A percentile compares a stretch with the other conserved stretches of the same genome.
phyloP scores from a whole-genome alignment of 2,113 vertebrate species.

The Cryptoleucopteryx plumbea region DNA sequence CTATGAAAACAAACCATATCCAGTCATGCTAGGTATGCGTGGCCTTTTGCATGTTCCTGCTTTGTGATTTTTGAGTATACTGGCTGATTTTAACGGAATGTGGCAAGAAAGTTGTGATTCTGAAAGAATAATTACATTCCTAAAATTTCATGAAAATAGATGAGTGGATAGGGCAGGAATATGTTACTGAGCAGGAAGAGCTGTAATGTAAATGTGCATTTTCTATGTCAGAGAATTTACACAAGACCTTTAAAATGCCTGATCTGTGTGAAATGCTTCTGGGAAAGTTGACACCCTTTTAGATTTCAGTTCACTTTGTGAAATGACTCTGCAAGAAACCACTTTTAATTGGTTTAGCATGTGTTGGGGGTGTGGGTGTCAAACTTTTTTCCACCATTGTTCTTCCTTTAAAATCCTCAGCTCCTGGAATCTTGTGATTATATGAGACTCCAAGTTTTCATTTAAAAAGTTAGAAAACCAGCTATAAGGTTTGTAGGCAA shows the following conservation, averaged over 20 bases:
- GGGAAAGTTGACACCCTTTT: background rate
- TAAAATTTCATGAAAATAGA: background rate
- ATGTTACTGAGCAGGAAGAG: background rate
- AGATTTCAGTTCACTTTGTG: background rate
- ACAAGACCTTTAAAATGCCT: background rate
- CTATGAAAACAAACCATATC: background rate
- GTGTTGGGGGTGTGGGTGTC: background rate
- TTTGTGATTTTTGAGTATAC: background rate
- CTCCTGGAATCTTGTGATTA: background rate
- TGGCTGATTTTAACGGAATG: background rate
- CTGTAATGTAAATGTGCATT: background rate
- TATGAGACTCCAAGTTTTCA: background rate
- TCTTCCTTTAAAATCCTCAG: background rate
- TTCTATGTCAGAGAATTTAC: too few species aligned
- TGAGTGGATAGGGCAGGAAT: background rate
- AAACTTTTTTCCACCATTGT: background rate
- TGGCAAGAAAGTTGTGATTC: background rate
- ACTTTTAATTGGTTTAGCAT: background rate
- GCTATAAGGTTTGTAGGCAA: background rate
- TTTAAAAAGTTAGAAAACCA: background rate
- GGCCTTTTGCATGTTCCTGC: background rate
- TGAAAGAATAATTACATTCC: background rate
- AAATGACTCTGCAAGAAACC: background rate
- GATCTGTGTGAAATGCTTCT: background rate
- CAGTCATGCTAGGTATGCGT: background rate